Evolutionary conservation across 2,113 vertebrate species (phyloP).

Genomic region (Nycticorax nycticorax): DNA sequence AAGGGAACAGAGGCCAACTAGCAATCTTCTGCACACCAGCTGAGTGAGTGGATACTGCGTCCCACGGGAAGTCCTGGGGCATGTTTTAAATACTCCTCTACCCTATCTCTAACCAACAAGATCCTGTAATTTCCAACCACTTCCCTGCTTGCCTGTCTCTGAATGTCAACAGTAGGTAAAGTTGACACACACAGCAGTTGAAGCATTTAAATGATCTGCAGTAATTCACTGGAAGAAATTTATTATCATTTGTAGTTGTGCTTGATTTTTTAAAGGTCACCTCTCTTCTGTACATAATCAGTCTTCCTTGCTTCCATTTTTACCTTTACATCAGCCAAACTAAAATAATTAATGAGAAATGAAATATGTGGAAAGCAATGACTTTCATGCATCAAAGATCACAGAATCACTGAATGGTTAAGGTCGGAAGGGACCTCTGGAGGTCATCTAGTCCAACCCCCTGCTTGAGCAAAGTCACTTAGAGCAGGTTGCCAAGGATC

Average conservation of each 20-base stretch:
- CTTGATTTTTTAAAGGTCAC: neutral
- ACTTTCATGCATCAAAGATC: neutral
- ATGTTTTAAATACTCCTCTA: neutral
- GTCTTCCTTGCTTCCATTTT: neutral
- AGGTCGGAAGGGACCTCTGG: neutral
- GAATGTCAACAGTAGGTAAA: neutral
- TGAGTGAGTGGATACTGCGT: neutral
- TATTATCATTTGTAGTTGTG: neutral
- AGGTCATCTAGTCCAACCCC: neutral
- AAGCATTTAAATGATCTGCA: neutral
- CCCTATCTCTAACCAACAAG: neutral
- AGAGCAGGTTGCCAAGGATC: neutral
- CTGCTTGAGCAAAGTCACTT: neutral
- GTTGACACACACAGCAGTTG: neutral
- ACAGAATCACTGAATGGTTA: neutral
- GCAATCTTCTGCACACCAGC: neutral
- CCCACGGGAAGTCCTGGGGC: rapidly evolving
- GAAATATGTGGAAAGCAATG: neutral
- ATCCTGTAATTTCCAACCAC: neutral
- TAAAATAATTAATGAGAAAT: neutral
- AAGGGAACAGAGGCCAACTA: neutral
- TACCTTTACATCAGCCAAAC: neutral
- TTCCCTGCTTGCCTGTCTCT: neutral
- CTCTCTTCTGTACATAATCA: neutral
- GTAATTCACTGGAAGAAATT: neutral